A percentile compares a stretch with the other conserved stretches of the same genome.
phyloP scores from a whole-genome alignment of 2,113 vertebrate genomes.

The Brevimyrus niger region DNA sequence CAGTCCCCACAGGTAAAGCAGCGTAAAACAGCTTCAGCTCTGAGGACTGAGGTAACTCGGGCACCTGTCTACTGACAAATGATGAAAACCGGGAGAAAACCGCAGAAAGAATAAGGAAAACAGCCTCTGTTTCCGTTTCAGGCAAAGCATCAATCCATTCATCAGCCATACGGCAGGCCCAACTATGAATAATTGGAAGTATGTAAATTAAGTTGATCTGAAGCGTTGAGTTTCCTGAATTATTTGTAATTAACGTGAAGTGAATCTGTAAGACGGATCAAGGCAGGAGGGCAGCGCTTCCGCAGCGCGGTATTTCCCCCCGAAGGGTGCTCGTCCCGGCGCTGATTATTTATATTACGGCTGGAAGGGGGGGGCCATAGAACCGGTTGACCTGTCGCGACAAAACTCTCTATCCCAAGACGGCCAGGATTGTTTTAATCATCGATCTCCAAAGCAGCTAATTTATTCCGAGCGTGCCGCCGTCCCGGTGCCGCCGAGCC shows the following conservation, averaged over 20 bases:
- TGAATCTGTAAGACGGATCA: background rate
- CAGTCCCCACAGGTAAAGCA: background rate
- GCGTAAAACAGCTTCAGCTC: background rate
- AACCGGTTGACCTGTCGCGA: background rate
- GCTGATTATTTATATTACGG: background rate
- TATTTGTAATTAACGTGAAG: conserved; percentile 13
- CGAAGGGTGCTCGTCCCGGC: background rate
- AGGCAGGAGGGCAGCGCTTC: background rate
- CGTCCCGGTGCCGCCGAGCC: background rate
- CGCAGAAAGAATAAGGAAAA: background rate
- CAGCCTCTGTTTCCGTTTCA: background rate
- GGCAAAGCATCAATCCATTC: background rate
- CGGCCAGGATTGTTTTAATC: background rate
- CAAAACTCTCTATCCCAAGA: background rate
- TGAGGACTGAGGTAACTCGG: background rate
- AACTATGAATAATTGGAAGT: conserved; percentile 8
- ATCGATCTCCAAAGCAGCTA: background rate
- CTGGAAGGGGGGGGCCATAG: background rate
- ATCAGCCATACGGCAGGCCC: background rate
- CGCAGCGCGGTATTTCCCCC: background rate
- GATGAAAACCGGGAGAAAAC: background rate
- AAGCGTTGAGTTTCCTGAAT: background rate
- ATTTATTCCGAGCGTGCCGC: background rate
- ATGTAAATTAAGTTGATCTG: background rate
- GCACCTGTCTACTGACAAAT: background rate